Percentiles rank a stretch among this genome's conserved stretches.
Evolutionary conservation across 2,888 invertebrate species (phyloP).

Genomic region (Tipula unca): DNA sequence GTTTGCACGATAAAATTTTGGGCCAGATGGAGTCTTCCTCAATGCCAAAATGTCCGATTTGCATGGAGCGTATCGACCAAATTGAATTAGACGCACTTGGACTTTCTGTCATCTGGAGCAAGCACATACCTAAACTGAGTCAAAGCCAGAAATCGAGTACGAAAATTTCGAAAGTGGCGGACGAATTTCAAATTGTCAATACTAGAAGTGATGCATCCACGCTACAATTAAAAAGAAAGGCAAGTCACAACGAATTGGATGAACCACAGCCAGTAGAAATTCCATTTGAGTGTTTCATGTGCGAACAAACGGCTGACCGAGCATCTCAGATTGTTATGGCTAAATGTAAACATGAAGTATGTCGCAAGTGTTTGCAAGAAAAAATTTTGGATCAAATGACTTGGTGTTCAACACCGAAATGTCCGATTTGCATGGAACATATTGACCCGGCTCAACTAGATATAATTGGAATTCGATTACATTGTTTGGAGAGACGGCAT

Average conservation of each 20-base stretch:
- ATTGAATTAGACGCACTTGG: too few species aligned
- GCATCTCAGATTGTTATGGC: neutral
- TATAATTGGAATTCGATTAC: neutral
- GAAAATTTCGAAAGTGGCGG: too few species aligned
- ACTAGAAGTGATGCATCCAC: neutral
- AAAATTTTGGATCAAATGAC: neutral
- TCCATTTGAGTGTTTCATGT: neutral
- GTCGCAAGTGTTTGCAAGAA: neutral
- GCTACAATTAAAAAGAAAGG: neutral
- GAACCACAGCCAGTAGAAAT: neutral
- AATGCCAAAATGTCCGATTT: neutral
- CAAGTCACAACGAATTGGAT: neutral
- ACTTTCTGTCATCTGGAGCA: neutral
- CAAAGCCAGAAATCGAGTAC: too few species aligned
- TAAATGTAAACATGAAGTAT: neutral
- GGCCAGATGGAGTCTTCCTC: neutral
- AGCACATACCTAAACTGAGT: too few species aligned
- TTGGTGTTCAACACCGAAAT: neutral
- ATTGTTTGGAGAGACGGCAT: too few species aligned
- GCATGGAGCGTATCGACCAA: neutral
- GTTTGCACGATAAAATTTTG: neutral
- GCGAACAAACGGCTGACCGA: neutral
- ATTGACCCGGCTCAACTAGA: neutral
- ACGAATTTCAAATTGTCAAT: neutral
- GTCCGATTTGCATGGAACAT: neutral